These are phyloP conservation scores for Diadromus collaris DNA, from an alignment of 2,888 invertebrate genomes.

Conservation along the genomic window DNA sequence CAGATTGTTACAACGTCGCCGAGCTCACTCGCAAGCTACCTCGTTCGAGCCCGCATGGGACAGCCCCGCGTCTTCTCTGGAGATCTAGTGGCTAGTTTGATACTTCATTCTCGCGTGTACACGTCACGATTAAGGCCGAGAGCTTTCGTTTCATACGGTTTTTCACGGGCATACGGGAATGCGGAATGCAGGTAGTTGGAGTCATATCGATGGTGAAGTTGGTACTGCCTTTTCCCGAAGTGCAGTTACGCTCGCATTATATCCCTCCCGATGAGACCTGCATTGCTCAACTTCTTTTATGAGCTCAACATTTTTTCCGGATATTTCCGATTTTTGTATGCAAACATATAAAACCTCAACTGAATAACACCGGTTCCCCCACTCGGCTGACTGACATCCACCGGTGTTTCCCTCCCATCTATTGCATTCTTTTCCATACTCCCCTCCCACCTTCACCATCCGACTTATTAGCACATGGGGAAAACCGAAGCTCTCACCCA, in stretches of 20 bases:
- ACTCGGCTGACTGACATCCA: not conserved
- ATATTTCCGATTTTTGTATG: slow-evolving; percentile 24
- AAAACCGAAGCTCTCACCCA: not conserved
- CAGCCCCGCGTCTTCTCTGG: slow-evolving; percentile 11
- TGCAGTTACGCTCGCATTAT: slow-evolving; percentile 5
- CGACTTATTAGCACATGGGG: not conserved
- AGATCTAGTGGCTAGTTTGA: slow-evolving; percentile 21
- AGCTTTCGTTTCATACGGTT: not conserved
- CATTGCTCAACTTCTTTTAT: slow-evolving; percentile 50
- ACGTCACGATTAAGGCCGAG: slow-evolving; percentile 2
- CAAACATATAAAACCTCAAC: slow-evolving; percentile 3
- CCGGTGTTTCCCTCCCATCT: not conserved
- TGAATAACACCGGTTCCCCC: not conserved
- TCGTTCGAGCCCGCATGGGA: slow-evolving; percentile 21
- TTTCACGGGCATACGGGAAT: slow-evolving; percentile 14
- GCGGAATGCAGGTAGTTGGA: slow-evolving; percentile 24
- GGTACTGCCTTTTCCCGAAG: slow-evolving; percentile 18
- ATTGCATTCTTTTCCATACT: not conserved
- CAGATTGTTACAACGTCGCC: slow-evolving; percentile 50
- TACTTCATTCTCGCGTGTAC: slow-evolving; percentile 1
- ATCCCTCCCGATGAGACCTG: slow-evolving; percentile 19
- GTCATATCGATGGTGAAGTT: slow-evolving; percentile 25
- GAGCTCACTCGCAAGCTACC: slow-evolving; percentile 20
- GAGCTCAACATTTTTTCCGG: slow-evolving; percentile 25
- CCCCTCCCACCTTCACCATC: not conserved